phyloP scores from a whole-genome alignment of 2,113 vertebrate species.

The Gymnorhina tibicen region DNA sequence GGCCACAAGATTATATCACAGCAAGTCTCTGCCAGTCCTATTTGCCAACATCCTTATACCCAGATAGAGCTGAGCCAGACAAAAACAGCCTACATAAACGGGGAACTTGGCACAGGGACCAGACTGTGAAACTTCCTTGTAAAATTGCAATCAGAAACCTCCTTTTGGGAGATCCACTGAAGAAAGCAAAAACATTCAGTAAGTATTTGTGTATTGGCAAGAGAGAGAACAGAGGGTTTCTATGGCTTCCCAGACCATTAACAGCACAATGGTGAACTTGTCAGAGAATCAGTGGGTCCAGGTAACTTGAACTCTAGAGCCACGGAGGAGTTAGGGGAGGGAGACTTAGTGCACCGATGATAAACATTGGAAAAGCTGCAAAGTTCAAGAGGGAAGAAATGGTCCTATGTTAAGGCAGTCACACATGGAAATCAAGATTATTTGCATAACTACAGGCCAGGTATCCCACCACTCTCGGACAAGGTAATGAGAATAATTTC shows the following conservation, averaged over 20 bases:
- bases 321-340: neutral
- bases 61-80: conserved; percentile 30
- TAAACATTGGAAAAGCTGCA: neutral
- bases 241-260: neutral
- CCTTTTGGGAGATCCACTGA: neutral
- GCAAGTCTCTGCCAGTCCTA: conserved; percentile 47
- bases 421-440: neutral
- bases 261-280: neutral
- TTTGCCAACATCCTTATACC: conserved; percentile 12
- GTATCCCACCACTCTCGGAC: neutral
- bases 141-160: neutral
- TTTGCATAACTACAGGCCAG: neutral
- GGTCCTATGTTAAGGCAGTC: neutral
- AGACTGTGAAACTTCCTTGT: neutral
- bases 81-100: neutral
- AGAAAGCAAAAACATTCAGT: neutral
- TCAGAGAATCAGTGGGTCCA: neutral
- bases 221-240: neutral
- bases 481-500: neutral
- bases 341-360: neutral
- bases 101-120: conserved; percentile 7
- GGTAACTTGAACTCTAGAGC: neutral
- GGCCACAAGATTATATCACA: conserved; percentile 24
- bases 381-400: neutral
- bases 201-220: neutral